Conservation (phyloP, 2,113 vertebrate genomes). For the Mungos mungo region DNA sequence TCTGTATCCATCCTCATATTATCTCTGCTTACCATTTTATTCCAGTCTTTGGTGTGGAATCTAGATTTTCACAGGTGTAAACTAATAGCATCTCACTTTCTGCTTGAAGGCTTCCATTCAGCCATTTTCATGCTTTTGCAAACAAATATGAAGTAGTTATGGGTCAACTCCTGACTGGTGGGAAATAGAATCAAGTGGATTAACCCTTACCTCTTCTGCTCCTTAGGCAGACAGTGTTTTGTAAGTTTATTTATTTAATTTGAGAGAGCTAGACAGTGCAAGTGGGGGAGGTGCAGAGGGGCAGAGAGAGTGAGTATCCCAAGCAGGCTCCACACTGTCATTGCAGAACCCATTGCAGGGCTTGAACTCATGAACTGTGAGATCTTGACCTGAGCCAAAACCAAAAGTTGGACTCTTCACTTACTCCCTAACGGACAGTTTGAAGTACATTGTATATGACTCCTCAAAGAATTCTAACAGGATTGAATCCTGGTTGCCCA, state of each 20-base stretch:
- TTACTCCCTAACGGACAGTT: neutral
- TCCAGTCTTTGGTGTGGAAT: neutral
- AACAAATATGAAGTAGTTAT: neutral
- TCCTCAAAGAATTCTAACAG: neutral
- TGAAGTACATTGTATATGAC: neutral
- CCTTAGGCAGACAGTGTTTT: neutral
- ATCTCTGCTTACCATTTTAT: neutral
- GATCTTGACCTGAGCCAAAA: no score
- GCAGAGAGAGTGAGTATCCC: no score
- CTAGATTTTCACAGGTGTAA: neutral
- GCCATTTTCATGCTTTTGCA: neutral
- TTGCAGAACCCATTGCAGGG: no score
- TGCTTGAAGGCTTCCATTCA: neutral
- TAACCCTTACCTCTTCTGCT: neutral
- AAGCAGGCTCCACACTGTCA: no score
- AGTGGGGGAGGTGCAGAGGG: no score
- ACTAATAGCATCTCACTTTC: neutral
- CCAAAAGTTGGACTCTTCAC: no score
- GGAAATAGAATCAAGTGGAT: neutral
- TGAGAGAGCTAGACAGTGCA: no score
- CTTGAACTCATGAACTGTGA: no score
- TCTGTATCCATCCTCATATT: neutral
- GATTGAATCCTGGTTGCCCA: neutral
- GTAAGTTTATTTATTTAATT: no score
- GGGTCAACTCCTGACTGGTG: neutral